Evolutionary conservation across 2,888 invertebrate genomes (phyloP).

Genomic region (Ectemnius cavifrons): DNA sequence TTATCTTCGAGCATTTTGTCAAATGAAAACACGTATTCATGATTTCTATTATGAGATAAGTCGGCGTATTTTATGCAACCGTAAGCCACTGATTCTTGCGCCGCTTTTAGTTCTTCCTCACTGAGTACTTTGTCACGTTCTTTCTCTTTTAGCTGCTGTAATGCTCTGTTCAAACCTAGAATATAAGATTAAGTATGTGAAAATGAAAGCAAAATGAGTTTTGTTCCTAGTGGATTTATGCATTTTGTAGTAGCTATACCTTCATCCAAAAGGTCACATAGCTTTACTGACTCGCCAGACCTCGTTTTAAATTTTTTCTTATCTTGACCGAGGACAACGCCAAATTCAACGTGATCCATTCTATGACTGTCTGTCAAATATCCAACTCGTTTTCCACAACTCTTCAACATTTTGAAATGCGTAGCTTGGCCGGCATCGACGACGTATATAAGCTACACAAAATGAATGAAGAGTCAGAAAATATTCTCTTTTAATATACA

Average conservation of each 20-base stretch:
- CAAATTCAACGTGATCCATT: constrained; percentile 96
- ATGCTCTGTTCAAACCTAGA: constrained; percentile 85
- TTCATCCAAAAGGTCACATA: constrained; percentile 94
- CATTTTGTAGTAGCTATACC: constrained; percentile 76
- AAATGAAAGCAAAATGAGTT: neutral
- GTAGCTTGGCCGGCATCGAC: constrained; percentile 94
- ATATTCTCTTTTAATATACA: constrained; percentile 77
- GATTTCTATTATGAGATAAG: constrained; percentile 93
- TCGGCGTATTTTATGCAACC: constrained; percentile 99
- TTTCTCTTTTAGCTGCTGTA: constrained; percentile 92
- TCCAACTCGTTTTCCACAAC: constrained; percentile 88
- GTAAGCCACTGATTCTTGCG: constrained; percentile 96
- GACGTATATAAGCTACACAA: constrained; percentile 80
- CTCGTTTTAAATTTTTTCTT: constrained; percentile 99
- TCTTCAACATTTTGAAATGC: constrained; percentile 88
- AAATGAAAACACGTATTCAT: constrained; percentile 98
- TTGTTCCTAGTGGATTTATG: neutral
- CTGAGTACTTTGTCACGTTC: constrained; percentile 91
- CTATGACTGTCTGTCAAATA: constrained; percentile 84
- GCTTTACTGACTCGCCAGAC: constrained; percentile 95
- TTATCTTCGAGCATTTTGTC: constrained; percentile 99
- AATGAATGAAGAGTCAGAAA: neutral
- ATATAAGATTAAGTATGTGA: neutral
- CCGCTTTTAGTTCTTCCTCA: constrained; percentile 87
- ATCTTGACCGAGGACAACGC: constrained; percentile 98